Base-by-base conservation (phyloP, 2,113 vertebrate genomes). In the Climacteris rufus region DNA sequence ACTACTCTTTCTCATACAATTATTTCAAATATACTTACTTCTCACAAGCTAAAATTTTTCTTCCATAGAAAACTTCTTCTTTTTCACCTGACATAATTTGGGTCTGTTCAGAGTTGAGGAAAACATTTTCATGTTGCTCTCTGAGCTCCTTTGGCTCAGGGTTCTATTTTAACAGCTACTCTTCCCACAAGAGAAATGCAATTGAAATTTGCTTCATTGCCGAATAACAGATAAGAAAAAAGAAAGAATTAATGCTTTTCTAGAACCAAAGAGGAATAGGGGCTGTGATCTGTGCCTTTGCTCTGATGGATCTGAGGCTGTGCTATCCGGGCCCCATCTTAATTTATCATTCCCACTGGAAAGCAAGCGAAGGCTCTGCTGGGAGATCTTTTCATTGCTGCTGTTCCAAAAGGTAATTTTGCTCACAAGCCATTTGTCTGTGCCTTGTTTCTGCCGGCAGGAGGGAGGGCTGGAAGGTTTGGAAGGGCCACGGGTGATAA, bases 261-360 rank as follows among this genome's bases (percentile, higher is more conserved):
- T 14, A 13, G 39, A 37, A 6, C 50, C 44, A 42, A 45, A 54
- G 40, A n/a, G 25, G 12, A 53, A 23, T 7, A 24, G 0, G 13
- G 63, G 10, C 69, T 84, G 64, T 45, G 83, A 31, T 52, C 30
- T 35, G 61, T n/a, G 54, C 17, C 35, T 33, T 17, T 47, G 66
- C 91, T 65, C 35, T 47, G 87, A 25, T 44, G 44, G 53, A 44
- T 64, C 70, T 53, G 74, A 61, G 49, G 33, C 70, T 90, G 31
- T 30, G 65, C 42, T 50, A 40, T 20, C 72, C 25, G 2, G 9
- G 70, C 68, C 74, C n/a, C 56, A 13, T 53, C 77, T 54, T 45
- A 21, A 96, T 84, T 94, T 94, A 61, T 92, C 86, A 93, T 93
- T 93, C 84, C 68, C 81, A n/a, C 71, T 90, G 83, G 52, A 84